These are phyloP conservation scores for Ictalurus furcatus DNA, from an alignment of 2,113 vertebrate genomes.

Conservation along the genomic window DNA sequence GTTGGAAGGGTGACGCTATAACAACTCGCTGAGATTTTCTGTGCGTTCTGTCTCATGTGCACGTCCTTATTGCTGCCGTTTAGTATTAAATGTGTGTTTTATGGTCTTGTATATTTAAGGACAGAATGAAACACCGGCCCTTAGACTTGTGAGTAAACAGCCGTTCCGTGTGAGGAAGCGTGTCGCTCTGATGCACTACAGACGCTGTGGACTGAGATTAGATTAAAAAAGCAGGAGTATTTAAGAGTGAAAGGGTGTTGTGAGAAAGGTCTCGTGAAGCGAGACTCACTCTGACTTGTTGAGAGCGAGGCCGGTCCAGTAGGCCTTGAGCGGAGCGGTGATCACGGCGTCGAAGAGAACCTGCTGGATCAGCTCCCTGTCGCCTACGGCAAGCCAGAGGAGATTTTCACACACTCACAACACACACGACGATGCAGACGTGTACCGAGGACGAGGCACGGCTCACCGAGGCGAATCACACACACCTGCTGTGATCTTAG, in stretches of 20 bases:
- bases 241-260: neutral
- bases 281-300: conserved; percentile 96
- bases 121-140: neutral
- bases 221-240: neutral
- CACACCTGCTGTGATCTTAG: neutral
- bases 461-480: neutral
- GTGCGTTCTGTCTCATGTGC: neutral
- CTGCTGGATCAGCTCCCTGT: conserved; percentile 96
- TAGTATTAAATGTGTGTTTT: neutral
- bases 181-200: neutral
- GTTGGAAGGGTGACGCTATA: neutral
- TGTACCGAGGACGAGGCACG: conserved; percentile 3
- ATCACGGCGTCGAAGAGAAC: conserved; percentile 96
- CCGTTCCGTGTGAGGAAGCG: neutral
- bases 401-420: conserved; percentile 31
- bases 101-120: neutral
- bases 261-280: neutral
- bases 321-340: conserved; percentile 92
- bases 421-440: neutral
- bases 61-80: neutral
- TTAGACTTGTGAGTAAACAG: neutral
- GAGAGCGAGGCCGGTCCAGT: conserved; percentile 94
- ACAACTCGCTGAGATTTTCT: neutral
- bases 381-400: conserved; percentile 76
- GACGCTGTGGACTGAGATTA: neutral